A percentile compares a stretch with the other conserved stretches of the same genome.
Conservation (phyloP, 2,797 vertebrate species). For the Clangula hyemalis region DNA sequence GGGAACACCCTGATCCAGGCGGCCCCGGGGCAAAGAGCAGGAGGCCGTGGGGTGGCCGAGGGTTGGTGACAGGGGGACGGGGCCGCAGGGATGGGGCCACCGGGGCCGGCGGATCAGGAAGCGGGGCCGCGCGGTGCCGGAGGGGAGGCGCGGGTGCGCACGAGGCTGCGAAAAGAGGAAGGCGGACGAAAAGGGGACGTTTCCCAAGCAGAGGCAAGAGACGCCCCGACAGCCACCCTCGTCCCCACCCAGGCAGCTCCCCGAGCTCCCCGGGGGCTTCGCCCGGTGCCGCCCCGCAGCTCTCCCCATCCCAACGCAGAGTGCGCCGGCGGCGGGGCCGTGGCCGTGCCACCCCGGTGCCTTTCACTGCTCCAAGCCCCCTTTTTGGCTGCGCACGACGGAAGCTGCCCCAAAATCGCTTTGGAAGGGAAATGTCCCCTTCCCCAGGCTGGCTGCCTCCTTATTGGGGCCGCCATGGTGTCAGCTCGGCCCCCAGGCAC, state of each 20-base stretch:
- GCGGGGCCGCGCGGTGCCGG: not conserved
- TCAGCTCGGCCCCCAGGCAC: not conserved
- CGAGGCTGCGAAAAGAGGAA: slow-evolving; percentile 48
- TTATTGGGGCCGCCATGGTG: not conserved
- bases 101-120: not conserved
- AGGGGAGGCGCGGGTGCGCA: not conserved
- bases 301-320: not conserved
- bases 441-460: not conserved
- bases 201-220: not conserved
- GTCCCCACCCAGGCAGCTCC: fast-evolving
- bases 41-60: fast-evolving
- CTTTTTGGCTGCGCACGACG: fast-evolving
- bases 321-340: not conserved
- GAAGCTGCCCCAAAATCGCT: not conserved
- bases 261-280: not conserved
- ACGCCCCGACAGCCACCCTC: not conserved
- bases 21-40: fast-evolving
- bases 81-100: not conserved
- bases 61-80: not conserved
- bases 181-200: slow-evolving; percentile 15
- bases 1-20: not conserved
- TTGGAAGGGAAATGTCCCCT: not conserved
- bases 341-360: not conserved
- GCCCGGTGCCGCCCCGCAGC: not conserved
- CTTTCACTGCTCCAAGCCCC: not conserved